These are phyloP conservation scores for Melanostigma gelatinosum DNA, from an alignment of 2,113 vertebrate genomes.

Conservation along the genomic window DNA sequence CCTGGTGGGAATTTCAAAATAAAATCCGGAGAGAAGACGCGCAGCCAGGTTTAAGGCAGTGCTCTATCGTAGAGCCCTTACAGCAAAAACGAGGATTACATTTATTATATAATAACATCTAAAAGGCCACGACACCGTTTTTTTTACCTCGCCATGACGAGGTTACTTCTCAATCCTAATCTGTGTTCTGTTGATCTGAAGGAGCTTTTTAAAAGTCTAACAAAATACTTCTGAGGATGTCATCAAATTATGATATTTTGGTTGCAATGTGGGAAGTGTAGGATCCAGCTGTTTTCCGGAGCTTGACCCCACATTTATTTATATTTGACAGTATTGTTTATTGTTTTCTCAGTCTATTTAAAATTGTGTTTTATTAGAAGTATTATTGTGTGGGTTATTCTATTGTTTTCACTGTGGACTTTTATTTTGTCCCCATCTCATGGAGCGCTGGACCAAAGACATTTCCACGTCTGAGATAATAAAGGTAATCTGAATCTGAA, in stretches of 20 bases:
- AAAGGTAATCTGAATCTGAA: background rate
- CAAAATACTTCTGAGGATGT: background rate
- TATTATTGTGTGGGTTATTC: too few relatives aligned
- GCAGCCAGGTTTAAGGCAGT: background rate
- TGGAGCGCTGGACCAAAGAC: background rate
- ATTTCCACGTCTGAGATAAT: background rate
- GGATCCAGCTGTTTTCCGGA: too few relatives aligned
- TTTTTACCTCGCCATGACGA: background rate
- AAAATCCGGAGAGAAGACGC: background rate
- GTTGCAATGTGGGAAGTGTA: too few relatives aligned
- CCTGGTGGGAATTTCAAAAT: conserved; percentile 47
- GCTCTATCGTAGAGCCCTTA: background rate
- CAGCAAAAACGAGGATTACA: background rate
- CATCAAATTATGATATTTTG: background rate
- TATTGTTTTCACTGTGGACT: background rate
- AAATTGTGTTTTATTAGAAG: too few relatives aligned
- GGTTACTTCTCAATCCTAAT: background rate
- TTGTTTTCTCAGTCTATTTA: too few relatives aligned
- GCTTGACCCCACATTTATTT: too few relatives aligned
- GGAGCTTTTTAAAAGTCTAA: background rate
- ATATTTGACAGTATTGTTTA: too few relatives aligned
- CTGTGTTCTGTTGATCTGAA: background rate
- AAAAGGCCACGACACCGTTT: background rate
- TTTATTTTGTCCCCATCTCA: background rate
- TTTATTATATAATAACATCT: background rate